Percentiles rank a stretch among this genome's conserved stretches.
Conservation (phyloP, 2,888 invertebrate genomes). For the Pogonocherus hispidulus region DNA sequence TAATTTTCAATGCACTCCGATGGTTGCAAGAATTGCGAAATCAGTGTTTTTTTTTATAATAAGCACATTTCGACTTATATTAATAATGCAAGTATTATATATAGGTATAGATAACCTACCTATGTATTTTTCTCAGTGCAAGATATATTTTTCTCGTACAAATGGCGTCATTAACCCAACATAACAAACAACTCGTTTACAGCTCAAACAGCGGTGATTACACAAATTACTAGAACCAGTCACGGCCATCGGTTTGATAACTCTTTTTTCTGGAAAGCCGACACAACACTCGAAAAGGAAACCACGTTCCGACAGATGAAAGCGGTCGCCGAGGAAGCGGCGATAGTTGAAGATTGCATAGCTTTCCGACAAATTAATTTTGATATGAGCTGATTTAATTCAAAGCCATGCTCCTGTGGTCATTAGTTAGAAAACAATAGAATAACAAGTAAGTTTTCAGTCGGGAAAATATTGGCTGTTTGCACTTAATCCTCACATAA, state of each 20-base stretch:
- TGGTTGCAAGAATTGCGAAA: no score
- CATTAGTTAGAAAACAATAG: background rate
- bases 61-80: no score
- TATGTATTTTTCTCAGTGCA: background rate
- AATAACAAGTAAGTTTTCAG: no score
- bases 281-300: slow-evolving; percentile 16
- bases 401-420: slow-evolving; percentile 19
- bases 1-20: no score
- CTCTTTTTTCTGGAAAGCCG: slow-evolving; percentile 12
- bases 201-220: background rate
- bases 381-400: background rate
- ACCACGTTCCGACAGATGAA: slow-evolving; percentile 17
- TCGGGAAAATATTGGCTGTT: no score
- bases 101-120: no score
- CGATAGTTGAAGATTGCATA: slow-evolving; percentile 8
- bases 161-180: background rate
- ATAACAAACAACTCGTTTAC: background rate
- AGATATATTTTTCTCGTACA: background rate
- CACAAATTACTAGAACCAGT: background rate
- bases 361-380: slow-evolving; percentile 21
- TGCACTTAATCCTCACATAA: no score
- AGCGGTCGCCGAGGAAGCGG: slow-evolving; percentile 16
- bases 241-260: slow-evolving; percentile 11
- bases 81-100: no score
- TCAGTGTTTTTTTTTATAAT: no score